These are phyloP conservation scores for Drepana falcataria DNA, from an alignment of 2,888 invertebrate species.

Conservation along the genomic window DNA sequence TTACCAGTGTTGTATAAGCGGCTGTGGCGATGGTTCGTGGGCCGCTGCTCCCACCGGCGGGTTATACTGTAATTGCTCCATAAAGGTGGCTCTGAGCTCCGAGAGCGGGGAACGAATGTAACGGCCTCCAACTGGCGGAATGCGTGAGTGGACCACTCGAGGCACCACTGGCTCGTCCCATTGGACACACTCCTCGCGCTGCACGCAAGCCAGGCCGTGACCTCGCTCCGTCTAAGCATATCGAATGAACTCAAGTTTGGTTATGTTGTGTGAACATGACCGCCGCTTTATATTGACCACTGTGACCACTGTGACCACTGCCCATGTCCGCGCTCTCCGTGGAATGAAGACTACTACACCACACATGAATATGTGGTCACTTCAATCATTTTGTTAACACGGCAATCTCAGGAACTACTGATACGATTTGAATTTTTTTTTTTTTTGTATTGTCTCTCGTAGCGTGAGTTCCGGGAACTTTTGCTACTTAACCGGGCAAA, in stretches of 20 bases:
- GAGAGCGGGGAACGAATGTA: slow-evolving; percentile 28
- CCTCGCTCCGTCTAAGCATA: too few relatives aligned
- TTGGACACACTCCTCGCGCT: background rate
- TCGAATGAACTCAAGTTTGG: too few relatives aligned
- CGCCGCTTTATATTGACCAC: too few relatives aligned
- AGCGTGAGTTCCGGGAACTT: too few relatives aligned
- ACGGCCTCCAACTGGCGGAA: slow-evolving; percentile 24
- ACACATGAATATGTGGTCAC: background rate
- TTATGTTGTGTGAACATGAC: too few relatives aligned
- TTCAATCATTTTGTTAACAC: background rate
- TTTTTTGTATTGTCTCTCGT: too few relatives aligned
- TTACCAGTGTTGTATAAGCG: background rate
- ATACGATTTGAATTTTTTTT: too few relatives aligned
- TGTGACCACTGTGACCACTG: too few relatives aligned
- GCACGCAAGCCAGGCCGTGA: background rate
- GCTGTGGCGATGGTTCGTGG: background rate
- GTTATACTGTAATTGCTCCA: background rate
- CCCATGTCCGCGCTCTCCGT: too few relatives aligned
- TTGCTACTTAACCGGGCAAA: too few relatives aligned
- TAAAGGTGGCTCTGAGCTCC: slow-evolving; percentile 2
- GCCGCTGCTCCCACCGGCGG: background rate
- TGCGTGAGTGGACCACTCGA: background rate
- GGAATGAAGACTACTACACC: background rate
- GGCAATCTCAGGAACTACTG: too few relatives aligned
- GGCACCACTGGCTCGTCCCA: background rate